Evolutionary conservation across 2,797 vertebrate genomes (phyloP), one percentile per base, ranked within the genome.

Genomic region (Takifugu rubripes): DNA sequence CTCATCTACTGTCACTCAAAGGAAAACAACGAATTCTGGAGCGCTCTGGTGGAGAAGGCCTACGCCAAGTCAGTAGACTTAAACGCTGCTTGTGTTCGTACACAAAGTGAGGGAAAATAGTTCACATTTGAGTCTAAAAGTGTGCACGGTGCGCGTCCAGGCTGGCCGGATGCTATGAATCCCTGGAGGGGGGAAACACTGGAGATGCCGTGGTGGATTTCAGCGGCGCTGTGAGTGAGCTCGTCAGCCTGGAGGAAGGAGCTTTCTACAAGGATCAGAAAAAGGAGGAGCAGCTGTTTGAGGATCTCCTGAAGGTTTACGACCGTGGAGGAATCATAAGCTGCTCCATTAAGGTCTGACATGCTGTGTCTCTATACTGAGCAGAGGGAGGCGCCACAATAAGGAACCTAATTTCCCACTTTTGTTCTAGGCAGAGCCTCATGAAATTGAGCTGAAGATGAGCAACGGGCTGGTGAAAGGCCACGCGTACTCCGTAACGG

Each of bases 181-280:
- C 95, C 3, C 84, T 99, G 47, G 94, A 94, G 55, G 94, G 94
- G 5, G 94, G 96, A 44, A 97, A 92, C 49, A 94, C 95, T 11
- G 93, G 92, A 40, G 96, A 99, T 25, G 94, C 96, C 7, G 92
- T 99, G 61, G 93, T 96, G 74, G 96, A 99, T 77, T 98, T 99
- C 82, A 97, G 93, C 11, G 96, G 96, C 29, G 94, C 94, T 0
- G 91, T 98, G 64, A 77, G 91, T 6, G 96, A 99, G 84, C 79
- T 90, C 64, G 71, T 98, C 36, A 84, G 88, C 79, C 79, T 98
- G 84, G 82, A 87, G 51, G 49, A 1, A 2, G 82, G 44, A 2
- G 75, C 62, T 26, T 90, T 61, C 57, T 72, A 78, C 3, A 79
- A 71, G 5, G 86, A 92, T 52, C 78, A 84, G 60, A 1, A 75